Evolutionary conservation across 2,797 vertebrate species (phyloP), one percentile per base, ranked within the genome.

Genomic region (Cryptoblepharus egeriae): DNA sequence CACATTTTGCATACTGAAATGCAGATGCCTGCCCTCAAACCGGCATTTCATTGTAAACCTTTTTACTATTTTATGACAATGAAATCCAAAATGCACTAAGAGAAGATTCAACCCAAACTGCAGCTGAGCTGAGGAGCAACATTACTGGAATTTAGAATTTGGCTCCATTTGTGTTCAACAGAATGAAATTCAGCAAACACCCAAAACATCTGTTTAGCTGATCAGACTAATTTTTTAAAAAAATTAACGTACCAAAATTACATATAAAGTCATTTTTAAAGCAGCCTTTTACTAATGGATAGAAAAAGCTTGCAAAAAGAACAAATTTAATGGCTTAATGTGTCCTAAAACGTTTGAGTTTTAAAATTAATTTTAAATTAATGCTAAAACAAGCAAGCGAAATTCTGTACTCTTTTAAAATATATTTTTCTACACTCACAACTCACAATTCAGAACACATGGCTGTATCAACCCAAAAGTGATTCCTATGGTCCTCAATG

Each of bases 41-140:
- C 77, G 65, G 28, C 49, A 57, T 76, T 18, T 91, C 81, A 76
- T 32, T 72, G 58, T 87, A 57, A 64, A 58, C 69, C 57, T 32
- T 26, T 79, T 28, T 0, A 0, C 0, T 15, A 58, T 60, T 88
- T 85, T 82, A 1, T n/a, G 77, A 70, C 13, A 45, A 79, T 71
- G n/a, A 26, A 71, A 82, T 85, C n/a, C 52, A 28, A 76, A 60
- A 85, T 75, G 12, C 28, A 12, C 22, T 32, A 77, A 81, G 81
- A 35, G 18, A 69, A 65, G 22, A 75, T 49, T 73, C 49, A 67
- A 37, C 13, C n/a, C 15, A 78, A 65, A 65, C 45, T 5, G 30
- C 16, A 11, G 32, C 35, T 52, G 57, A 68, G 16, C 9, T 26
- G 55, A 30, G 28, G 39, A 64, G n/a, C 1, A 22, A 15, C 69